Evolutionary conservation across 2,888 invertebrate genomes (phyloP), one percentile per base, ranked within the genome.

Genomic region (Xestia sexstrigata): DNA sequence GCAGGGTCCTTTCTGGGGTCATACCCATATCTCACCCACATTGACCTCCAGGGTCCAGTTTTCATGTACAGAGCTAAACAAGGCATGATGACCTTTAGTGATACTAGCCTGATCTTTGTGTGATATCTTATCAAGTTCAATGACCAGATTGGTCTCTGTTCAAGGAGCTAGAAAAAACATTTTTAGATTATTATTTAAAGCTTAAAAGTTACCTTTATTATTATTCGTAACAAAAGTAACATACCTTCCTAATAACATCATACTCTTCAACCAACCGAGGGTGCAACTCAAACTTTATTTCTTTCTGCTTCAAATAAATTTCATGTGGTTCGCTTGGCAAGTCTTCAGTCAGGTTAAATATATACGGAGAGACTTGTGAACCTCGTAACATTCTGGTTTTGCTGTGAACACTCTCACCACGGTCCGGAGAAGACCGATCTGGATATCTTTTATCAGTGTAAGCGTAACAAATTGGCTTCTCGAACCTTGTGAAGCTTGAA

Each of bases 11-110:
- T 98, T 45, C 99, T 97, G 0, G 99, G 99, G 95, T 99, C 99
- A 92, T 99, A 99, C 0, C 99, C 99, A 90, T 98, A 98, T 88
- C 97, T 97, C 1, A 99, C 98, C 98, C 99, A 99, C 92, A 98
- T 97, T 73, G 98, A 97, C 84, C 99, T 97, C 99, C 99, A 99
- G 0, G 99, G 99, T 0, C 99, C 99, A 82, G 98, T 98, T 74
- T 97, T 97, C 93, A 98, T 98, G 92, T 99, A 99, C 93, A 98
- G 98, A 0, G 99, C 98, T 7, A 99, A 95, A 45, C 98, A 97
- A 0, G 99, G 99, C 78, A 99, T 96, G 23, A 99, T 97, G 76
- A 97, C 97, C 94, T 98, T 99, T 0, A 99, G 90, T 73, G 97
- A 97, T 23, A 97, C 97, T 2, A 93, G 90, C 0, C 97, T 95